A percentile compares a stretch with the other conserved stretches of the same genome.
These are phyloP conservation scores for Illadopsis cleaveri DNA, from an alignment of 2,113 vertebrate genomes.

Conservation along the genomic window DNA sequence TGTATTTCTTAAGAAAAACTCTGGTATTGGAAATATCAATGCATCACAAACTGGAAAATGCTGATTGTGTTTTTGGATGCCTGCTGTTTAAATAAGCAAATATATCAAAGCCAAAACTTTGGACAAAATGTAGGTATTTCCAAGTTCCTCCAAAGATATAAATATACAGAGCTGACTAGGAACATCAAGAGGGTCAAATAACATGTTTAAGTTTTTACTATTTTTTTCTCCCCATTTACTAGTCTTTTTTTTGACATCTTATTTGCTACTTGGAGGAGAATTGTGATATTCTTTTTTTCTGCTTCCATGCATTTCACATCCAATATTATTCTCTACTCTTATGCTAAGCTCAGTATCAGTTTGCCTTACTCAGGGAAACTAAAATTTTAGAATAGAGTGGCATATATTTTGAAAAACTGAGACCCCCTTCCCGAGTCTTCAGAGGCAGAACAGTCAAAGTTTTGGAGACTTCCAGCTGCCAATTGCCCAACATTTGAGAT, in stretches of 20 bases:
- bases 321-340: neutral
- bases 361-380: neutral
- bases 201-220: neutral
- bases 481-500: neutral
- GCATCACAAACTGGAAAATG: neutral
- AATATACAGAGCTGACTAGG: neutral
- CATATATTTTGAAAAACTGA: neutral
- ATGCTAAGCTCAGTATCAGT: neutral
- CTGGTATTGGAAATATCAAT: neutral
- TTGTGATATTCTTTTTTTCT: neutral
- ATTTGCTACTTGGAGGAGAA: neutral
- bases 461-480: neutral
- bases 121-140: neutral
- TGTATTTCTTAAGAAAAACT: neutral
- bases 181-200: neutral
- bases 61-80: neutral
- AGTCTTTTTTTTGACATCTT: neutral
- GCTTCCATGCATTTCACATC: neutral
- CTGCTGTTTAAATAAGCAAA: neutral
- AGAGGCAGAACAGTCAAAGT: neutral
- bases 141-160: neutral
- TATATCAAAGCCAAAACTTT: neutral
- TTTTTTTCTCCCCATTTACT: neutral
- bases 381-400: neutral
- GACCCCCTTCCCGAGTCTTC: neutral